These are phyloP conservation scores for Catamblyrhynchus diadema DNA, from an alignment of 2,797 vertebrate species.

Conservation along the genomic window DNA sequence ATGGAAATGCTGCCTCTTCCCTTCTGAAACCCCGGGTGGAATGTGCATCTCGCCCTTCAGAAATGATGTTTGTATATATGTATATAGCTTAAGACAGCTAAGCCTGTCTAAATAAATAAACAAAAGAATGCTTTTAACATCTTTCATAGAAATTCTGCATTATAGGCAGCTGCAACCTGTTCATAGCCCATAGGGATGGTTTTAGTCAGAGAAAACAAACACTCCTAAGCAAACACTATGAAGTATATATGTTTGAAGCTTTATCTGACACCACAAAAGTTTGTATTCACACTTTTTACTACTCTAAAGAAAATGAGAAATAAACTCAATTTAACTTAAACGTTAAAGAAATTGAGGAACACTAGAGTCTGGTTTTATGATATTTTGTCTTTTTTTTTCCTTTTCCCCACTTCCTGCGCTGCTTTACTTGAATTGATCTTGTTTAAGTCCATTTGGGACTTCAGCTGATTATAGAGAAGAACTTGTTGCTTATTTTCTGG, in stretches of 20 bases:
- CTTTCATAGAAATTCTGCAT: not conserved
- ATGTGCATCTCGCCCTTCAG: not conserved
- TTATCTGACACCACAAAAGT: not conserved
- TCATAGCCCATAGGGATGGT: not conserved
- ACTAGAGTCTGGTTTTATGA: not conserved
- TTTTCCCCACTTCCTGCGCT: rapidly evolving
- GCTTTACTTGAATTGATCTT: not conserved
- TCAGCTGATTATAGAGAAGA: not conserved
- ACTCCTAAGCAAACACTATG: not conserved
- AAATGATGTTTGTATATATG: not conserved
- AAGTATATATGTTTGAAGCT: not conserved
- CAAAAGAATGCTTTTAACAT: not conserved
- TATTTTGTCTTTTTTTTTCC: not conserved
- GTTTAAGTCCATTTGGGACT: not conserved
- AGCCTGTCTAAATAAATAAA: not conserved
- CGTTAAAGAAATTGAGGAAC: not conserved
- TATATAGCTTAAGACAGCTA: not conserved
- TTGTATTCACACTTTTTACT: not conserved
- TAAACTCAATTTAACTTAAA: not conserved
- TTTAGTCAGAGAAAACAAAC: not conserved
- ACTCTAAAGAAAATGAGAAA: not conserved
- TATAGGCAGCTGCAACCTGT: not conserved
- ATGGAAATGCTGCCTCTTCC: not conserved
- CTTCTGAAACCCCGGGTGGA: rapidly evolving
- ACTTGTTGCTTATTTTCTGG: not conserved